Evolutionary conservation across 1,140 invertebrate species (phyloP), one percentile per base, ranked within the genome.

Genomic region (Meteorus sp.): DNA sequence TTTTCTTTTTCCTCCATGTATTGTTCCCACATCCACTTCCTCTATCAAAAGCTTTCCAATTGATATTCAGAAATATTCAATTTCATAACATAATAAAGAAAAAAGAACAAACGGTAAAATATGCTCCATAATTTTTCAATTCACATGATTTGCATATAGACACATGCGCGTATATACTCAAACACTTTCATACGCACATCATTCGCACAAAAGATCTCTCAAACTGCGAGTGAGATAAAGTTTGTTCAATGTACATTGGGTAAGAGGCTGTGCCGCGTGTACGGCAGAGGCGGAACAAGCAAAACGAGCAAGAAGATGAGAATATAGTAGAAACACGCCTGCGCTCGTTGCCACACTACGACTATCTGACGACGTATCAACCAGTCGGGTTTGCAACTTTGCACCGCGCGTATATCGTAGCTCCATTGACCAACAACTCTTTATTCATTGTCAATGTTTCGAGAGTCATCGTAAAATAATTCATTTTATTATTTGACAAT

Each of bases 301-400:
- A 58, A 56, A 57, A 31, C n/a, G 15, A 41, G 53, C 52, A 25
- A 31, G 31, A n/a, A n/a, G n/a, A n/a, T n/a, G n/a, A n/a, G n/a
- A n/a, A n/a, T n/a, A n/a, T n/a, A n/a, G n/a, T n/a, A n/a, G n/a
- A n/a, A n/a, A n/a, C 15, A 59, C 76, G 76, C 76, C 64, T 76
- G 75, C 75, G 76, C n/a, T n/a, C 74, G 66, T 62, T 69, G 63
- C 47, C 65, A 41, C 59, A 56, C 56, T 65, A 64, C 65, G 70
- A 72, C 69, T n/a, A n/a, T 64, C 68, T 66, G 68, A 65, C 27
- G 47, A 43, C 66, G 71, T 69, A 72, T 75, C 65, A 68, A 65
- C 59, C 71, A 77, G 76, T 77, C 73, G 76, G 71, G 68, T 69
- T 67, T 74, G 72, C 70, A 76, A 73, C 75, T 71, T 72, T 70